Conservation (phyloP, 2,888 invertebrate genomes). For the Seladonia tumulorum region DNA sequence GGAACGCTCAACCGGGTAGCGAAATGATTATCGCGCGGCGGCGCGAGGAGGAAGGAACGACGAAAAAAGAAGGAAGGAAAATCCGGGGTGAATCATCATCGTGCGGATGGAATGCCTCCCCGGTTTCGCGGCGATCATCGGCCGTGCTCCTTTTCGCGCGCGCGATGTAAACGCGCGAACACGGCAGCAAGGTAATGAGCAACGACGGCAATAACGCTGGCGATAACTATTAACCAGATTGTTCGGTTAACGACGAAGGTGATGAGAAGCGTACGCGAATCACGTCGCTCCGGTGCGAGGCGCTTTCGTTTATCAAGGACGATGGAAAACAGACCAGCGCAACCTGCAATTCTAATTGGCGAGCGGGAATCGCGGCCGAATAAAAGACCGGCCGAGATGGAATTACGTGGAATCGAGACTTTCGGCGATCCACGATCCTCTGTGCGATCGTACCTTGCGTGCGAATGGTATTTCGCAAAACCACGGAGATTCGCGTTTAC, state of each 20-base stretch:
- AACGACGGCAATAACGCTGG: conserved; percentile 55
- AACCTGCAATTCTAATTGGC: conserved; percentile 51
- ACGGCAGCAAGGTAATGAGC: conserved; percentile 51
- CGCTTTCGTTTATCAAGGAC: conserved; percentile 66
- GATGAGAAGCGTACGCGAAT: conserved; percentile 58
- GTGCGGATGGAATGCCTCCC: conserved; percentile 40
- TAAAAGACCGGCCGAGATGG: conserved; percentile 41
- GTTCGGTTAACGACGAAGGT: conserved; percentile 60
- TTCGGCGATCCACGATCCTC: conserved; percentile 20
- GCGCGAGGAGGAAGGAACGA: neutral
- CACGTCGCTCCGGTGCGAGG: conserved; percentile 48
- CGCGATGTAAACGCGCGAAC: conserved; percentile 36
- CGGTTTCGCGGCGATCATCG: conserved; percentile 1
- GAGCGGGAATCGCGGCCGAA: conserved; percentile 41
- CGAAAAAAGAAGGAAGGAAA: neutral
- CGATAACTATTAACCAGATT: conserved; percentile 63
- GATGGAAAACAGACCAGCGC: conserved; percentile 26
- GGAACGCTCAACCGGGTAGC: conserved; percentile 22
- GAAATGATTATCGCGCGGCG: conserved; percentile 13
- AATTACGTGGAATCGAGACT: conserved; percentile 35
- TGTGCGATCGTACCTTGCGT: conserved; percentile 23
- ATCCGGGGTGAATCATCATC: conserved; percentile 43
- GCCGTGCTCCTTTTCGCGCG: conserved; percentile 40
- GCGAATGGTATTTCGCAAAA: conserved; percentile 28
- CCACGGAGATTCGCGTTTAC: neutral